phyloP scores from a whole-genome alignment of 2,797 vertebrate species.

The Nyctibius grandis region DNA sequence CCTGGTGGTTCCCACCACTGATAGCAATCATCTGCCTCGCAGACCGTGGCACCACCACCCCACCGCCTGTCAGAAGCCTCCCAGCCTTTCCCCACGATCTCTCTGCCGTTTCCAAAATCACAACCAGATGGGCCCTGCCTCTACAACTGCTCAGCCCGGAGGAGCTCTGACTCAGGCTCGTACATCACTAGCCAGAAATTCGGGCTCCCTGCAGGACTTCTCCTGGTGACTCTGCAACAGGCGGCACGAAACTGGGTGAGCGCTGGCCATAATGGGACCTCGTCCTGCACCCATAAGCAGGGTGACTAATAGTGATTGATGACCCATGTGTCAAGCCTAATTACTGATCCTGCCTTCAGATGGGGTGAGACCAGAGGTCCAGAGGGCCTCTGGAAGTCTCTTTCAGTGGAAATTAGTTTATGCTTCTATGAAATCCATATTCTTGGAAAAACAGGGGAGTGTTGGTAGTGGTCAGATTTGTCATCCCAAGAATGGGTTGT shows the following conservation, averaged over 20 bases:
- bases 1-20: rapidly evolving
- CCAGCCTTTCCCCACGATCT: background rate
- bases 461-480: background rate
- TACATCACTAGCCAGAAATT: background rate
- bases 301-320: background rate
- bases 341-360: background rate
- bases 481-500: background rate
- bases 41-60: rapidly evolving
- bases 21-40: background rate
- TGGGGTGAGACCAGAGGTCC: background rate
- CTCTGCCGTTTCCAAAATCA: background rate
- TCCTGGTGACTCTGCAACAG: rapidly evolving
- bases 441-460: background rate
- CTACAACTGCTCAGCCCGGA: rapidly evolving
- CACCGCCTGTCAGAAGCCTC: background rate
- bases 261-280: rapidly evolving
- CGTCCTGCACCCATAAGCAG: rapidly evolving
- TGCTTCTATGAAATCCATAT: background rate
- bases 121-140: constrained; percentile 12
- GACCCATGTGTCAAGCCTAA: background rate
- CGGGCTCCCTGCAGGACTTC: background rate
- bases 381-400: background rate
- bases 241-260: too few relatives aligned
- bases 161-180: background rate
- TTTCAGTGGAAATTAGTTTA: background rate